phyloP scores from a whole-genome alignment of 2,888 invertebrate genomes.

The Mimumesa dahlbomi region DNA sequence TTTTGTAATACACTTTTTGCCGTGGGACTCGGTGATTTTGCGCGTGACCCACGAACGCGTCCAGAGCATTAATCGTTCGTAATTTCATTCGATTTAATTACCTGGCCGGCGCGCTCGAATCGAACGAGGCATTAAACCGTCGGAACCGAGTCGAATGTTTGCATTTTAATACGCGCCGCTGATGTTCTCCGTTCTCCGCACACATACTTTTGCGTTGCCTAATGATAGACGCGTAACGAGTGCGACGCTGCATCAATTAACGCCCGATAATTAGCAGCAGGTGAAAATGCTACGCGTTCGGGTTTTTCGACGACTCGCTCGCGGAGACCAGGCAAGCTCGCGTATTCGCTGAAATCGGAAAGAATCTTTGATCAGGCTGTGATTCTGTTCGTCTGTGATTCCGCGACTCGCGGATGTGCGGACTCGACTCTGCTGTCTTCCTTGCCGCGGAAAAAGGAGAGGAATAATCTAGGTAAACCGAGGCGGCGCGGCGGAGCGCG shows the following conservation, averaged over 20 bases:
- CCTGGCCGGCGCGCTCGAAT: conserved; percentile 68
- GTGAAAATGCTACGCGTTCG: not conserved
- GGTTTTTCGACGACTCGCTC: conserved; percentile 1
- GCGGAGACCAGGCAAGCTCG: too few species aligned
- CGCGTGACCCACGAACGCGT: conserved; percentile 61
- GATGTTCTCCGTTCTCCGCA: conserved; percentile 51
- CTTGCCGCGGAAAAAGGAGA: not conserved
- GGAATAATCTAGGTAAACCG: not conserved
- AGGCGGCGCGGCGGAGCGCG: too few species aligned
- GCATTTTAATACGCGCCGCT: conserved; percentile 72
- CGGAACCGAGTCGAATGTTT: conserved; percentile 70
- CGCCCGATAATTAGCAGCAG: conserved; percentile 67
- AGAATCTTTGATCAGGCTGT: too few species aligned
- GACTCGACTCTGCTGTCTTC: not conserved
- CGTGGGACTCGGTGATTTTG: conserved; percentile 57
- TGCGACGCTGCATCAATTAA: conserved; percentile 70
- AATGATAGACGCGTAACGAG: conserved; percentile 72
- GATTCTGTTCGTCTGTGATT: too few species aligned
- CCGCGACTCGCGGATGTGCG: too few species aligned
- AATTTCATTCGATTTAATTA: conserved; percentile 78
- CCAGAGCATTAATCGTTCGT: conserved; percentile 72
- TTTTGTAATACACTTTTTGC: conserved; percentile 51
- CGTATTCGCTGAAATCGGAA: too few species aligned
- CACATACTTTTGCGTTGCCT: conserved; percentile 61
- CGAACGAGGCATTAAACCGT: conserved; percentile 69